Evolutionary conservation across 2,888 invertebrate genomes (phyloP).

Genomic region (Lasioglossum leucozonium): DNA sequence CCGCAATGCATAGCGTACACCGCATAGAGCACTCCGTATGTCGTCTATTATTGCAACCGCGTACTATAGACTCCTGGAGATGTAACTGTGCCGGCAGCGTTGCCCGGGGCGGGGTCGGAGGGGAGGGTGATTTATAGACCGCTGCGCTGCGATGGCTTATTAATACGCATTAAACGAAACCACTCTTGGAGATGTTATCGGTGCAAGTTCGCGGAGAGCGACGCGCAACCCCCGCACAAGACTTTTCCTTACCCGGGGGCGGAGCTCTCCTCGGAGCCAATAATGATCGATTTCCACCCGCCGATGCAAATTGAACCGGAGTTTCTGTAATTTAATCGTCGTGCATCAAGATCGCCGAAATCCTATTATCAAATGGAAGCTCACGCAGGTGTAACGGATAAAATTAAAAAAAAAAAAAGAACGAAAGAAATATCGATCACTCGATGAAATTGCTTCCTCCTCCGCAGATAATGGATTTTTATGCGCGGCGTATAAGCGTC

Average conservation of each 20-base stretch:
- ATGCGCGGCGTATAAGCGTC: conserved; percentile 7
- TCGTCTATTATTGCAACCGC: conserved; percentile 51
- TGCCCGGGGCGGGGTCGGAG: too few species aligned
- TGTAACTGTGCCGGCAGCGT: conserved; percentile 33
- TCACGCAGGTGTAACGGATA: conserved; percentile 1
- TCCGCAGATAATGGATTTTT: conserved; percentile 20
- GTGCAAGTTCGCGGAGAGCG: background rate
- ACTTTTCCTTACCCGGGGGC: background rate
- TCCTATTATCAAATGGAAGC: conserved; percentile 47
- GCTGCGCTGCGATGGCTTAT: background rate
- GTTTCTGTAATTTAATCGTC: conserved; percentile 42
- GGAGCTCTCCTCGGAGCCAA: background rate
- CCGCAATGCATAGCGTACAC: conserved; percentile 35
- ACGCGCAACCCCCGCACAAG: background rate
- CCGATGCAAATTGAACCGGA: conserved; percentile 24
- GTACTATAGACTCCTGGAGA: conserved; percentile 46
- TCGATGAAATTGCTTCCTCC: conserved; percentile 27
- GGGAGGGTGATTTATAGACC: conserved; percentile 18
- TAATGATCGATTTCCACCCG: conserved; percentile 32
- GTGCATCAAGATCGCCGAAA: conserved; percentile 10
- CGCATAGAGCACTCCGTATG: conserved; percentile 21
- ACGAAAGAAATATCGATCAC: conserved; percentile 28
- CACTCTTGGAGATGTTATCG: background rate
- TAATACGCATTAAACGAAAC: conserved; percentile 17
- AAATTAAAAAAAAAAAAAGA: conserved; percentile 1